phyloP scores from a whole-genome alignment of 2,113 vertebrate species.

The Platysternon megacephalum region DNA sequence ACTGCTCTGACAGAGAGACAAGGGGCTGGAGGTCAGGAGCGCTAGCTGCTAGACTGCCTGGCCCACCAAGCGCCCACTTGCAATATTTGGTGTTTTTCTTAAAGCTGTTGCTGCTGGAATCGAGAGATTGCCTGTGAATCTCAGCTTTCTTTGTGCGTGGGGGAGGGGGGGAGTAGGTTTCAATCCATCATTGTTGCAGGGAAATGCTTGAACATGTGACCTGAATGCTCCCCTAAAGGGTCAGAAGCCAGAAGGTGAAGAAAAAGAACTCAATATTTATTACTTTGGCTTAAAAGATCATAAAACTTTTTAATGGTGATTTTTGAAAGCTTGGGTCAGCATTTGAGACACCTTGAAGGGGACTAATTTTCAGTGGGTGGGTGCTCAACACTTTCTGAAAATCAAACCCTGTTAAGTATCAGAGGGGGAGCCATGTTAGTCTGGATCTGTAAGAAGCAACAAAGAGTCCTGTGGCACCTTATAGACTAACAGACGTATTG shows the following conservation, averaged over 20 bases:
- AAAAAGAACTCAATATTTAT: not conserved
- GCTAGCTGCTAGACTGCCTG: not conserved
- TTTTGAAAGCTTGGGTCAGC: not conserved
- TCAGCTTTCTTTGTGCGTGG: not conserved
- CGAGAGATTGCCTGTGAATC: not conserved
- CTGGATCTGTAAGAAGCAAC: too few species aligned
- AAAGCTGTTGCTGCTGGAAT: not conserved
- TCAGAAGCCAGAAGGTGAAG: not conserved
- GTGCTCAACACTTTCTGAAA: not conserved
- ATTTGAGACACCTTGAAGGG: not conserved
- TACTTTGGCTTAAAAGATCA: not conserved
- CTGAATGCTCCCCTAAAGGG: slow-evolving; percentile 9
- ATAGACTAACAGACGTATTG: too few species aligned
- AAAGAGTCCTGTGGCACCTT: too few species aligned
- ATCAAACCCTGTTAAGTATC: too few species aligned
- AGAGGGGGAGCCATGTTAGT: too few species aligned
- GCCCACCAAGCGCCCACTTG: not conserved
- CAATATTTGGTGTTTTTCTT: not conserved
- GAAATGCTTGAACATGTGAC: slow-evolving; percentile 2
- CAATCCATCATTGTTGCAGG: not conserved
- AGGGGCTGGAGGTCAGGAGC: not conserved
- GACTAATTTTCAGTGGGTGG: not conserved
- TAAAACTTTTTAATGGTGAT: not conserved
- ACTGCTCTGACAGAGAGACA: not conserved
- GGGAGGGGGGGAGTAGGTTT: not conserved